Evolutionary conservation across 1,140 invertebrate species (phyloP), one percentile per base, ranked within the genome.

Genomic region (Halesus radiatus): DNA sequence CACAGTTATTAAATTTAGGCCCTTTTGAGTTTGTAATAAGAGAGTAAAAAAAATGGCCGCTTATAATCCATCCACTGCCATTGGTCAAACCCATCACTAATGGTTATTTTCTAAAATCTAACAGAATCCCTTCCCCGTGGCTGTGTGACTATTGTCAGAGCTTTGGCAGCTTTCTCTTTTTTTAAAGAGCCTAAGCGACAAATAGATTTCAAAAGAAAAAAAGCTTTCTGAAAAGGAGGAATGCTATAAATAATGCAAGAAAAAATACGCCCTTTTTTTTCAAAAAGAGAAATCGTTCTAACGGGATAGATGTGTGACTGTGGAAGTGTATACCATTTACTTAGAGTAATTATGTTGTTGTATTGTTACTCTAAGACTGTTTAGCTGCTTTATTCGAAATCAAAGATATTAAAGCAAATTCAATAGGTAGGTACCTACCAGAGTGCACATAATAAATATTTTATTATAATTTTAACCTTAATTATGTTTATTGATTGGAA

Each of bases 231-330:
- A 60, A 60, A 23, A 20, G 58, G 16, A 73, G 8, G 13, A 56
- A 54, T 75, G 23, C 72, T 22, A 73, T 54, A 73, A 73, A 73
- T 53, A 16, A 29, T 16, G 45, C 26, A 13, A 7, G 23, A 23
- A 75, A 74, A 75, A 75, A 75, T 26, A 75, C 72, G 72, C 72
- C 72, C 54, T 26, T 53, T 72, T 29, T 75, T 58, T 58, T 58
- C n/a, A 18, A 58, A 58, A 75, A 75, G 72, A 75, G 72, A 75
- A 58, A 75, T 60, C 72, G 72, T 1, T 15, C 53, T 16, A 32
- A 13, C 15, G 0, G 2, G n/a, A 68, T 23, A 20, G 56, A 13
- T 1, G 23, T 7, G 1, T n/a, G n/a, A 58, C 18, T 64, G 15
- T 29, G 15, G 3, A 32, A 15, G 26, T 64, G 26, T 5, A 29